A percentile compares a stretch with the other conserved stretches of the same genome.
Evolutionary conservation across 2,888 invertebrate species (phyloP).

Genomic region (Conops quadrifasciatus): DNA sequence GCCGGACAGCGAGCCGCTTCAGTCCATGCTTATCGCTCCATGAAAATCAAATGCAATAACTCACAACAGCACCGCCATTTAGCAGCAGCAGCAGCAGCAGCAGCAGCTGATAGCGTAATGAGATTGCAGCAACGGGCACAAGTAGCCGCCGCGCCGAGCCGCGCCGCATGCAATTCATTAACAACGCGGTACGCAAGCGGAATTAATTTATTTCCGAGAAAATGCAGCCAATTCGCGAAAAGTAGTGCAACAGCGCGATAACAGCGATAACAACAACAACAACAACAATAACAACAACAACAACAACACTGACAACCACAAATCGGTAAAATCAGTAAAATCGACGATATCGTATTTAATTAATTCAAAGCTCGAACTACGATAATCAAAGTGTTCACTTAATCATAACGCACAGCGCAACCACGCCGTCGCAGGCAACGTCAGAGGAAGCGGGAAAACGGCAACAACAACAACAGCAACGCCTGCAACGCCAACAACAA

Average conservation of each 20-base stretch:
- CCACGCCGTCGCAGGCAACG: not conserved
- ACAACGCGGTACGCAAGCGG: not conserved
- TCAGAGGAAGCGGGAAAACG: not conserved
- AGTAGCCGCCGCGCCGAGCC: not conserved
- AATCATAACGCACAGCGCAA: slow-evolving; percentile 30
- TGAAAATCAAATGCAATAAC: not conserved
- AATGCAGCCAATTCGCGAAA: too few species aligned
- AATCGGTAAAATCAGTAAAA: not conserved
- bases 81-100: not conserved
- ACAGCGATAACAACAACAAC: not conserved
- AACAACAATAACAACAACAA: slow-evolving; percentile 13
- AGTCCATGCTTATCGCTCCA: not conserved
- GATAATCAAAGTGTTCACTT: slow-evolving; percentile 23
- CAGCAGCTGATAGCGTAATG: not conserved
- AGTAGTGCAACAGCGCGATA: not conserved
- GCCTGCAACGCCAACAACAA: not conserved
- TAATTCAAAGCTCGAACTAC: slow-evolving; percentile 11
- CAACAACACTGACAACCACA: not conserved
- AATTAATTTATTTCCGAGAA: not conserved
- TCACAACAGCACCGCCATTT: not conserved
- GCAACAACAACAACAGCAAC: not conserved
- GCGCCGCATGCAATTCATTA: slow-evolving; percentile 9
- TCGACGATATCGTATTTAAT: slow-evolving; percentile 20
- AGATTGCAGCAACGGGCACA: not conserved
- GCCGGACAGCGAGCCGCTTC: not conserved